phyloP scores from a whole-genome alignment of 2,113 vertebrate species.

The Pristiophorus japonicus region DNA sequence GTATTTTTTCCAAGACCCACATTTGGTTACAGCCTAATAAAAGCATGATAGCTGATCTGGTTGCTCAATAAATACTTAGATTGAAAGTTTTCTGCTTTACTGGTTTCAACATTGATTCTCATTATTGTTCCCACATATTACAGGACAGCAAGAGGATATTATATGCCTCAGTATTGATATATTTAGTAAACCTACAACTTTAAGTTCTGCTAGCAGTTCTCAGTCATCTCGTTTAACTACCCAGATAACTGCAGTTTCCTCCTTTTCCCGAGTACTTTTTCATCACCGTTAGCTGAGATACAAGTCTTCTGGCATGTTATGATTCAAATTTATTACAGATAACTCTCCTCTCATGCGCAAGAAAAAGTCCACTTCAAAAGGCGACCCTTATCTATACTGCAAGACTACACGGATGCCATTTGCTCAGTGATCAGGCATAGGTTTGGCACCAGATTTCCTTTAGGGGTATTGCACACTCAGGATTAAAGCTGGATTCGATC shows the following conservation, averaged over 20 bases:
- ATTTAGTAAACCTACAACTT: neutral
- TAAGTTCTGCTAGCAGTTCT: neutral
- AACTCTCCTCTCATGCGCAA: neutral
- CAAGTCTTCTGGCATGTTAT: neutral
- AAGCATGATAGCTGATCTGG: neutral
- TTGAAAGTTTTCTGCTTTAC: neutral
- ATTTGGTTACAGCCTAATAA: neutral
- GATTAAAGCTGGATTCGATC: neutral
- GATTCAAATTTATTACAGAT: neutral
- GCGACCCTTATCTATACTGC: neutral
- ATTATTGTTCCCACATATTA: no score
- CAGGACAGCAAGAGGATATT: neutral
- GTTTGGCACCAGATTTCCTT: neutral
- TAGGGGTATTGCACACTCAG: neutral
- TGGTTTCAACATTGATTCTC: neutral
- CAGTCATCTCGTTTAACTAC: neutral
- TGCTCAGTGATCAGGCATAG: neutral
- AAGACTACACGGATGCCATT: neutral
- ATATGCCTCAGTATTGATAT: neutral
- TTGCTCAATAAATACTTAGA: neutral
- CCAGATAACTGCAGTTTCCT: neutral
- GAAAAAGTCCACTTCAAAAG: neutral
- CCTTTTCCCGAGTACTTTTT: neutral
- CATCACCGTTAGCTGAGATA: neutral
- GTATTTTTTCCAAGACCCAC: neutral